Base-by-base conservation (phyloP, 2,113 vertebrate genomes). In the Picathartes gymnocephalus region DNA sequence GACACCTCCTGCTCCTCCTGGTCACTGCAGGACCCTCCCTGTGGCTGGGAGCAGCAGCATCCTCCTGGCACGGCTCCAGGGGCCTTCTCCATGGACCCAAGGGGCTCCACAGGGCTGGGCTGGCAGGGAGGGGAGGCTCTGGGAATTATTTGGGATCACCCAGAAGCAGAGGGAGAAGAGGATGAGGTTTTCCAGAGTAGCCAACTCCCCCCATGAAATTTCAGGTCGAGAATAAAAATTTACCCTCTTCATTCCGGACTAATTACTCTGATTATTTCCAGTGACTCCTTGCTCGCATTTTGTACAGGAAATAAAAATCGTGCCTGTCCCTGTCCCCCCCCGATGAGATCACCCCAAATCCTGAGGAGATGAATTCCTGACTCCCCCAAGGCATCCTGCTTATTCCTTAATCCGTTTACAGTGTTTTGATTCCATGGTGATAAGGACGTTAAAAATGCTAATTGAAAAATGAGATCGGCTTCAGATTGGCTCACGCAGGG, bases 371-470 rank as follows among this genome's bases (percentile, higher is more conserved):
- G 87, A 91, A 93, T 92, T 87, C 90, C 81, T 19, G 58, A 47
- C 91, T 97, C 89, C 81, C 62, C 81, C 71, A 86, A 86, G 95
- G 95, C 94, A 92, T 83, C 81, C 91, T 95, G 91, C 91, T 92
- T 77, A 80, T 53, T 94, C 95, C 92, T 93, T 93, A 97, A 97
- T 95, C 94, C 94, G 58, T 87, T 97, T 95, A 91, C 74, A 65
- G 78, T 87, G 91, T 91, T 97, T 90, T 82, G 95, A 95, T 96
- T 95, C 96, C 95, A 97, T 95, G 95, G 95, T 97, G 96, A 97
- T 96, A 95, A 93, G 94, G 91, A 76, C 30, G 74, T 95, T 93
- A 93, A 65, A 95, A 95, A 96, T 96, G 95, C 87, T 96, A 96
- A 97, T 97, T 96, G 95, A 95, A 95, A 92, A 95, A 96, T 93